These are phyloP conservation scores for Andricus curvator DNA, from an alignment of 2,888 invertebrate genomes.

Conservation along the genomic window DNA sequence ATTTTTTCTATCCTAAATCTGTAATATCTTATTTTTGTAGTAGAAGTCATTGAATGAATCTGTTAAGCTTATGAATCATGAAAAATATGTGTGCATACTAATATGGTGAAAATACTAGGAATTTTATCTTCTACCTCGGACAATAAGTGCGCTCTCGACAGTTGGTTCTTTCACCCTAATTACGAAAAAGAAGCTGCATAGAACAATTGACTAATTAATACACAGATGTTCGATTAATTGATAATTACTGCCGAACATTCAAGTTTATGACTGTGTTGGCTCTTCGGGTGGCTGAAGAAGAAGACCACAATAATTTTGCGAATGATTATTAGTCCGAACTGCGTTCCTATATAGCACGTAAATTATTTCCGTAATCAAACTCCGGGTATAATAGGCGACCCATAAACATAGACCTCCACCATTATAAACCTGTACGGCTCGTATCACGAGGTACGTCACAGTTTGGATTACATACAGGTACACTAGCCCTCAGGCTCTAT, in stretches of 20 bases:
- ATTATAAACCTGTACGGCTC: background rate
- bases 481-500: background rate
- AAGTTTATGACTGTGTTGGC: background rate
- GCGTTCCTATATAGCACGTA: background rate
- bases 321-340: background rate
- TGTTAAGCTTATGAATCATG: no score
- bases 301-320: background rate
- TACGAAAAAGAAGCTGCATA: no score
- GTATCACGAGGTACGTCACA: background rate
- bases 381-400: background rate
- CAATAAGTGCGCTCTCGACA: no score
- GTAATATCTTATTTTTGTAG: no score
- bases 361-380: background rate
- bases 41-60: no score
- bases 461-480: background rate
- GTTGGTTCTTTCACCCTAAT: no score
- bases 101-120: no score
- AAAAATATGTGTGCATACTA: no score
- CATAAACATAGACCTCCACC: background rate
- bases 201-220: no score
- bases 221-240: background rate
- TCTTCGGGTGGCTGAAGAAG: background rate
- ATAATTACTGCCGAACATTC: background rate
- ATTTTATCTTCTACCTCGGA: no score
- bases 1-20: no score